Conservation (phyloP, 1,140 invertebrate genomes). For the Orchesella cincta region DNA sequence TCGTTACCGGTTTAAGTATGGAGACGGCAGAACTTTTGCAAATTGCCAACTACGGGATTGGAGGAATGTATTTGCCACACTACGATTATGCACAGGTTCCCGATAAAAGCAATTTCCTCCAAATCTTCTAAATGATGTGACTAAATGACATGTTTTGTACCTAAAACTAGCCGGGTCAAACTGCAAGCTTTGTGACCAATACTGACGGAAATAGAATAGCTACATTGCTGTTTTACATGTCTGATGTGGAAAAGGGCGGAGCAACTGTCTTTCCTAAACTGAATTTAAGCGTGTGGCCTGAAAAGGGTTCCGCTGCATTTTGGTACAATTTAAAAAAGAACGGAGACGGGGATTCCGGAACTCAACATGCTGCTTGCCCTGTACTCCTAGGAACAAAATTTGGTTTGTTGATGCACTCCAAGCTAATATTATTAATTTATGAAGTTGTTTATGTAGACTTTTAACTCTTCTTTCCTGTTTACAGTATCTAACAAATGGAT, state of each 20-base stretch:
- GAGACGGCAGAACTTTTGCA: conserved; percentile 42
- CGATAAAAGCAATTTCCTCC: not conserved
- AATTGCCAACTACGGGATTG: conserved; percentile 61
- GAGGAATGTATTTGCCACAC: conserved; percentile 64
- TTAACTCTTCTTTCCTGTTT: conserved; percentile 52
- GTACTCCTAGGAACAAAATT: conserved; percentile 22
- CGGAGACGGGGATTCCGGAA: not conserved
- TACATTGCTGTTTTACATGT: conserved; percentile 79
- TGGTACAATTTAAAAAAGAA: conserved; percentile 33
- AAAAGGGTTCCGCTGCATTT: conserved; percentile 60
- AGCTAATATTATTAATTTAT: not conserved
- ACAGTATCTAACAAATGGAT: conserved; percentile 98
- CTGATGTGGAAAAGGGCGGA: conserved; percentile 90
- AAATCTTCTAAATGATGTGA: not conserved
- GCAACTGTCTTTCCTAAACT: conserved; percentile 91
- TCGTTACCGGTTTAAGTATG: conserved; percentile 27
- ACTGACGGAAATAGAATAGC: conserved; percentile 85
- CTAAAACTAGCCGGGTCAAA: not conserved
- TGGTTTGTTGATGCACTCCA: conserved; percentile 3
- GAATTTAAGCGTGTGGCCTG: conserved; percentile 79
- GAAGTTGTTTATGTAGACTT: not conserved
- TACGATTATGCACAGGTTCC: conserved; percentile 58
- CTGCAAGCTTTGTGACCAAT: not conserved
- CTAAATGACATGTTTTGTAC: not conserved
- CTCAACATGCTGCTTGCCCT: conserved; percentile 32